Evolutionary conservation across 2,797 vertebrate genomes (phyloP).

Genomic region (Pipistrellus kuhlii): DNA sequence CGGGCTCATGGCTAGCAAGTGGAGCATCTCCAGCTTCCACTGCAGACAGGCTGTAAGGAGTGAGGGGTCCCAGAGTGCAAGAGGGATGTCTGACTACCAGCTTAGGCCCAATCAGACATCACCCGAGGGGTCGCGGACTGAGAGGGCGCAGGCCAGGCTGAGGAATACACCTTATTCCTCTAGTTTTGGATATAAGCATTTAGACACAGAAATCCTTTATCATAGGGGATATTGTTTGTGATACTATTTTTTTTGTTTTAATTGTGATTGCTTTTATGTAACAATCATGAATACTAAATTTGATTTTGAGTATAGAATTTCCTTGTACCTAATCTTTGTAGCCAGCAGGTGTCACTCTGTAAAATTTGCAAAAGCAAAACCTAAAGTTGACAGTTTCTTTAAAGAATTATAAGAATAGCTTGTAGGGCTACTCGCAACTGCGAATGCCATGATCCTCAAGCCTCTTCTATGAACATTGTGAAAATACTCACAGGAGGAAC

Average conservation of each 20-base stretch:
- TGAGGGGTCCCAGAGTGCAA: no score
- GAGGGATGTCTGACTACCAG: no score
- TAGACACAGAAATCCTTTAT: conserved; percentile 33
- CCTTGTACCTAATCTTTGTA: not conserved
- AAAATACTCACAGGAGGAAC: not conserved
- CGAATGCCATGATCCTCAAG: not conserved
- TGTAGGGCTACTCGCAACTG: not conserved
- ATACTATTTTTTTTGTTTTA: conserved; percentile 18
- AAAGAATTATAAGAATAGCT: not conserved
- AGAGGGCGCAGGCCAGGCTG: no score
- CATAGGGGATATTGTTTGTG: not conserved
- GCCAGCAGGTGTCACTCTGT: conserved; percentile 57
- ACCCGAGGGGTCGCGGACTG: no score
- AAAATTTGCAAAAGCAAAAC: conserved; percentile 7
- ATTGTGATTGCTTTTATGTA: conserved; percentile 40
- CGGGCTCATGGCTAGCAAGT: no score
- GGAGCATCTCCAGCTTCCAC: no score
- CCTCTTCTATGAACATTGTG: not conserved
- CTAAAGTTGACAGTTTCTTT: conserved; percentile 7
- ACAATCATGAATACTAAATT: conserved; percentile 22
- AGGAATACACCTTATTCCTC: no score
- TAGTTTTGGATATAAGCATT: not conserved
- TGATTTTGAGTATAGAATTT: not conserved
- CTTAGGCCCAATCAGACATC: no score
- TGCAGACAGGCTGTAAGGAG: no score